Percentiles rank a stretch among this genome's conserved stretches.
Evolutionary conservation across 2,113 vertebrate species (phyloP).

Genomic region (Petromus typicus): DNA sequence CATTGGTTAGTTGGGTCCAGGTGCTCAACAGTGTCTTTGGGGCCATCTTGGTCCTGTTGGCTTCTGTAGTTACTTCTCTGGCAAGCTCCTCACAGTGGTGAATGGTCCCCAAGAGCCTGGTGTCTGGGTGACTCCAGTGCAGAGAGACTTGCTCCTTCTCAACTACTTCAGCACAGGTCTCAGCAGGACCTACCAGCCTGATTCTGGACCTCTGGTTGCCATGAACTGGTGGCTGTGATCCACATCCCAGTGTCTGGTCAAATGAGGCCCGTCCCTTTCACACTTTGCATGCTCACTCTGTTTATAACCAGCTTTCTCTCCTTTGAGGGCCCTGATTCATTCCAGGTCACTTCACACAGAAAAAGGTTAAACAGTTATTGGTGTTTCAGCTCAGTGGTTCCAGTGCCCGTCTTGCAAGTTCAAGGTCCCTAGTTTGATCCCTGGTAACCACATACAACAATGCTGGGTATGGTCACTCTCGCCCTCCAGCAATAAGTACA

Average conservation of each 20-base stretch:
- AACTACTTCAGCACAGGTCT: neutral
- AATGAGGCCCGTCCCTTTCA: too few species aligned
- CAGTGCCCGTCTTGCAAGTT: too few species aligned
- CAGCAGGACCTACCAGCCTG: neutral
- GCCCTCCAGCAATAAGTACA: too few species aligned
- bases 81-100: neutral
- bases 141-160: neutral
- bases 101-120: neutral
- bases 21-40: fast-evolving
- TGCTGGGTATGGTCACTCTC: too few species aligned
- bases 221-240: neutral
- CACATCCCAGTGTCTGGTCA: neutral
- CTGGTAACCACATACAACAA: too few species aligned
- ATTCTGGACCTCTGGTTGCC: neutral
- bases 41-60: neutral
- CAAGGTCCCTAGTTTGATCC: too few species aligned
- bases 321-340: neutral
- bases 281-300: neutral
- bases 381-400: too few species aligned
- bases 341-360: neutral
- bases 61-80: neutral
- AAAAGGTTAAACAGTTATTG: neutral
- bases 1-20: neutral
- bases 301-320: neutral
- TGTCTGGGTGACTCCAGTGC: neutral